These are phyloP conservation scores for Temnothorax nylanderi DNA, from an alignment of 1,140 invertebrate species.

Conservation along the genomic window DNA sequence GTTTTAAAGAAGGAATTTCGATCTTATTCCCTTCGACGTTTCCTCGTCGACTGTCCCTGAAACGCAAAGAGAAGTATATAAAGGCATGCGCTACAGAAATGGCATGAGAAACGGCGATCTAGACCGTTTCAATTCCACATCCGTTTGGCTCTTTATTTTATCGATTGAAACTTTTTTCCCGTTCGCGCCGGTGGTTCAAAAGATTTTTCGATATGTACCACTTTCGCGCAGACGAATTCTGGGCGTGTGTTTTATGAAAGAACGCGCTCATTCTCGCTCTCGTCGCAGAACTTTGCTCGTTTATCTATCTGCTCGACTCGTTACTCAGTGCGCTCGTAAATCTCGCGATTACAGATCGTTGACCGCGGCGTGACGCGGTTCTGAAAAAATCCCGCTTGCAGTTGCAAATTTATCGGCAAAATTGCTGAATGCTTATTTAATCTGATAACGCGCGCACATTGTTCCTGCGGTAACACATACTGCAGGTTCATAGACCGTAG, in stretches of 20 bases:
- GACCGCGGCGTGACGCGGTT: background rate
- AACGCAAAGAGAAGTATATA: background rate
- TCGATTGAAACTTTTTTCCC: conserved; percentile 49
- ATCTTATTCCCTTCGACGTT: background rate
- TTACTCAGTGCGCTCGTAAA: conserved; percentile 47
- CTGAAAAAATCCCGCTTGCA: conserved; percentile 28
- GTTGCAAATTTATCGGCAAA: conserved; percentile 14
- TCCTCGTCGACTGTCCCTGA: background rate
- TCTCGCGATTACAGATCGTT: conserved; percentile 49
- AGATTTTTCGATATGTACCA: conserved; percentile 6
- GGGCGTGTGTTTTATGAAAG: conserved; percentile 40
- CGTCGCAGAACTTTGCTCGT: conserved; percentile 67
- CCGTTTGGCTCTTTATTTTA: conserved; percentile 5
- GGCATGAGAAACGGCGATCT: conserved; percentile 12
- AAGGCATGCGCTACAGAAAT: background rate
- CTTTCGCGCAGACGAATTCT: background rate
- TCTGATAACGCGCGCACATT: background rate
- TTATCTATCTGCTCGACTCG: conserved; percentile 56
- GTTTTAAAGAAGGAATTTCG: conserved; percentile 7
- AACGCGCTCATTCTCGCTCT: conserved; percentile 48
- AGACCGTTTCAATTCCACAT: conserved; percentile 31
- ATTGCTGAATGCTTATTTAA: conserved; percentile 38
- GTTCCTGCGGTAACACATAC: background rate
- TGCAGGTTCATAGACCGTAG: background rate
- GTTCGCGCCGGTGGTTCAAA: background rate